Base-by-base conservation (phyloP, 2,797 vertebrate genomes). In the Dryobates pubescens region DNA sequence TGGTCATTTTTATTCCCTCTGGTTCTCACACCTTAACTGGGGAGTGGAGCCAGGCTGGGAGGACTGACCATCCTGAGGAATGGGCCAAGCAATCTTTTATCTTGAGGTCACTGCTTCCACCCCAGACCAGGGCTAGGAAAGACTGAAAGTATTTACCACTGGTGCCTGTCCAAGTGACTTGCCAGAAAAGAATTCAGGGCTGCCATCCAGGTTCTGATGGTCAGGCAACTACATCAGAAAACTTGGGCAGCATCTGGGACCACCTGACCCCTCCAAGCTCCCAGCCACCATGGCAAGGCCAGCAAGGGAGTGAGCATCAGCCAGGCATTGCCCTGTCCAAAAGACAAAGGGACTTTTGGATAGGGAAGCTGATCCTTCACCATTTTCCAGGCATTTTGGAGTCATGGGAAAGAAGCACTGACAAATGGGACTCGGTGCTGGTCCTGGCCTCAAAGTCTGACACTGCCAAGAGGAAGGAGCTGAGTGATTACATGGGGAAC, bases 141-240 rank as follows among this genome's bases (percentile, higher is more conserved):
- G 92, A 86, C 90, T 89, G 79, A 84, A 96, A 95, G 95, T 62
- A 96, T 95, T 96, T 94, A 96, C 86, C 96, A 93, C 45, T 96
- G 96, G 85, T 67, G 89, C 51, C 82, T 70, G 68, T 90, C 94
- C 95, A 96, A 94, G 85, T 96, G 95, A 96, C 94, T 95, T 95
- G 90, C 1, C 22, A 94, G 95, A 96, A 94, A 96, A 95, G 94
- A 96, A 96, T 96, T 95, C 87, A 56, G 87, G 94, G 93, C 92
- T 96, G 94, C 41, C 4, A 6, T 95, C 95, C 96, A 96, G 89
- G 41, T 93, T 87, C 80, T 82, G 85, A 93, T 89, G 82, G 85
- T 78, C 94, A 95, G 96, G 95, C 85, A 90, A 82, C 87, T 54
- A 34, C 82, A 89, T 29, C 85, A 86, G 87, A 82, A 94, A 86